These are phyloP conservation scores for Tympanuchus pallidicinctus DNA, from an alignment of 2,113 vertebrate species.

Conservation along the genomic window DNA sequence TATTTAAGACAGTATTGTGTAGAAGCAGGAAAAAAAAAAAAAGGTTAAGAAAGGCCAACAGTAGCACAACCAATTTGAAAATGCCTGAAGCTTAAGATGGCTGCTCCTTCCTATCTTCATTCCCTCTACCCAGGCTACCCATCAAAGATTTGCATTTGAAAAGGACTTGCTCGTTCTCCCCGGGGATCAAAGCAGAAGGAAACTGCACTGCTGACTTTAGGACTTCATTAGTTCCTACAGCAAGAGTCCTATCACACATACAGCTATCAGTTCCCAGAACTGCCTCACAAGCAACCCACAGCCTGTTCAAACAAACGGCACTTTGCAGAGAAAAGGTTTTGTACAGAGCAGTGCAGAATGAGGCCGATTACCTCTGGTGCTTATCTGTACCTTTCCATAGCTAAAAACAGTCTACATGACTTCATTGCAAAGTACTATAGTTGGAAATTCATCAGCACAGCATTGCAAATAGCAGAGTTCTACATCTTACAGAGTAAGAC, in stretches of 20 bases:
- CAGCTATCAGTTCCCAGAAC: not conserved
- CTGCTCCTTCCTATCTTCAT: conserved; percentile 1
- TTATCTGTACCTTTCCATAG: not conserved
- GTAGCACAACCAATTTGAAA: conserved; percentile 26
- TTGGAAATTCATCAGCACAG: not conserved
- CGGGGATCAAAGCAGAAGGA: conserved; percentile 28
- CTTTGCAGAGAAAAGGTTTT: not conserved
- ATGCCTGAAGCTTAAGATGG: not conserved
- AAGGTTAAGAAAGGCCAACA: not conserved
- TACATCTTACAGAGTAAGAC: accelerated
- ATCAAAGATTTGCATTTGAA: conserved; percentile 40
- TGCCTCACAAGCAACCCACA: not conserved
- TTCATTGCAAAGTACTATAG: accelerated
- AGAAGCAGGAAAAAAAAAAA: not conserved
- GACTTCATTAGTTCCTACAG: conserved; percentile 33
- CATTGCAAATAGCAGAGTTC: not conserved
- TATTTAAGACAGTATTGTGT: not conserved
- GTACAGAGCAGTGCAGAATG: not conserved
- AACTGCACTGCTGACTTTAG: conserved; percentile 29
- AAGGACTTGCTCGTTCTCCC: conserved; percentile 30
- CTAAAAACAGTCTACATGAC: accelerated
- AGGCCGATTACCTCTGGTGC: accelerated
- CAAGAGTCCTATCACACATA: conserved; percentile 2
- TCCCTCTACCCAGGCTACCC: not conserved
- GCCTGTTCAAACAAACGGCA: not conserved